These are phyloP conservation scores for Stomorhina lunata DNA, from an alignment of 2,888 invertebrate species.

Conservation along the genomic window DNA sequence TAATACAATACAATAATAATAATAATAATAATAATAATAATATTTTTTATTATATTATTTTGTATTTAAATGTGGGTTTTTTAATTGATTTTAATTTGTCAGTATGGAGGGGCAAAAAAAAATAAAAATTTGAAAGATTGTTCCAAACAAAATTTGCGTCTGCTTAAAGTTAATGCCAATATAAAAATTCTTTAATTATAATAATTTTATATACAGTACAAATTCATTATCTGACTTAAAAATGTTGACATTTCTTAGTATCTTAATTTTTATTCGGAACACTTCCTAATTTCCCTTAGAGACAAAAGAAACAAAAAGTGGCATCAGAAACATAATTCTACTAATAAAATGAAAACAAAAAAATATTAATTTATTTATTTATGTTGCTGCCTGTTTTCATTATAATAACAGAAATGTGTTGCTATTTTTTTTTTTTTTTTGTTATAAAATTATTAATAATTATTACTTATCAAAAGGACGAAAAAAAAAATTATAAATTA, in stretches of 20 bases:
- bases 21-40: conserved; percentile 14
- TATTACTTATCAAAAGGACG: conserved; percentile 9
- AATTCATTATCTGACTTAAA: not conserved
- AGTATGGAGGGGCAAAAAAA: not conserved
- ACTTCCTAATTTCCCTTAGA: too few relatives aligned
- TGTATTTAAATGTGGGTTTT: conserved; percentile 6
- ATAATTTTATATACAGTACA: too few relatives aligned
- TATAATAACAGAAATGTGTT: not conserved
- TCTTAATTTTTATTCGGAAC: too few relatives aligned
- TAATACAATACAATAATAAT: too few relatives aligned
- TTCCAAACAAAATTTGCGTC: too few relatives aligned
- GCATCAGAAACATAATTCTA: too few relatives aligned
- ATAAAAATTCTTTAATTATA: too few relatives aligned
- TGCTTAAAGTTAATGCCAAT: too few relatives aligned
- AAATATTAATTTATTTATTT: too few relatives aligned
- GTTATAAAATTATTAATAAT: conserved; percentile 11
- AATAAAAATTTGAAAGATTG: not conserved
- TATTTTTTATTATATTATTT: conserved; percentile 2
- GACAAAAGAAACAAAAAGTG: too few relatives aligned
- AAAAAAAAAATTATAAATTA: not conserved
- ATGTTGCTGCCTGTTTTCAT: too few relatives aligned
- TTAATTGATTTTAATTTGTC: conserved; percentile 40
- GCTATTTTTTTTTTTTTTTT: not conserved
- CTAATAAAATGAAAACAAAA: conserved; percentile 9
- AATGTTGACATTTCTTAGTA: too few relatives aligned